Base-by-base conservation (phyloP, 2,797 vertebrate species). In the Galagoides demidoff region DNA sequence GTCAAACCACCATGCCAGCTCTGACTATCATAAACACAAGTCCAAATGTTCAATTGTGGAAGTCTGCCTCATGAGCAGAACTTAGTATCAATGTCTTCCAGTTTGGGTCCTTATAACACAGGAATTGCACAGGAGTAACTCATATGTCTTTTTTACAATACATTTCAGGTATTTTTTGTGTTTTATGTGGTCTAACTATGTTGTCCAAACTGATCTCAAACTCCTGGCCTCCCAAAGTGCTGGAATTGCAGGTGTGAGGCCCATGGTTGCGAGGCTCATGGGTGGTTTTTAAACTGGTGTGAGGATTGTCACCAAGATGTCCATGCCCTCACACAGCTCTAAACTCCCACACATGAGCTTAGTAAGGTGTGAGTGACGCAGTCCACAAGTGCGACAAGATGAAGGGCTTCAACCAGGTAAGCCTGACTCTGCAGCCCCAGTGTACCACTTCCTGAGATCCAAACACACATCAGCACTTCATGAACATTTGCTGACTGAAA, bases 321-420 rank as follows among this genome's bases (percentile, higher is more conserved):
- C 17, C 66, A 27, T 2, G 23, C 25, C 22, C 17, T 49, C n/a
- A 45, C 71, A 55, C 59, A 55, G 45, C 20, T 25, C 37, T 29
- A 37, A 45, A 29, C 19, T 68, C 34, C 52, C 16, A 49, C 10
- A 45, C 3, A 11, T 0, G 23, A 79, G 31, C 68, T 55, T 16
- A 9, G 52, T 2, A 57, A 70, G 76, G 25, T 0, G 25, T 4
- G 16, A 25, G 45, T 16, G 7, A 55, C 1, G 7, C 20, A 16
- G 37, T 20, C 29, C 19, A 0, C 4, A 16, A 0, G 13, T 2
- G 43, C 39, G 20, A 45, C 20, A 14, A 23, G 29, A 82, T 2
- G 19, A 39, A 52, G 37, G 37, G 43, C 43, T 19, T 25, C 39
- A 6, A 43, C 19, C 25, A 34, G 55, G 55, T 19, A 83, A 52